Evolutionary conservation across 1,140 invertebrate species (phyloP).

Genomic region (Papilio polyxenes): DNA sequence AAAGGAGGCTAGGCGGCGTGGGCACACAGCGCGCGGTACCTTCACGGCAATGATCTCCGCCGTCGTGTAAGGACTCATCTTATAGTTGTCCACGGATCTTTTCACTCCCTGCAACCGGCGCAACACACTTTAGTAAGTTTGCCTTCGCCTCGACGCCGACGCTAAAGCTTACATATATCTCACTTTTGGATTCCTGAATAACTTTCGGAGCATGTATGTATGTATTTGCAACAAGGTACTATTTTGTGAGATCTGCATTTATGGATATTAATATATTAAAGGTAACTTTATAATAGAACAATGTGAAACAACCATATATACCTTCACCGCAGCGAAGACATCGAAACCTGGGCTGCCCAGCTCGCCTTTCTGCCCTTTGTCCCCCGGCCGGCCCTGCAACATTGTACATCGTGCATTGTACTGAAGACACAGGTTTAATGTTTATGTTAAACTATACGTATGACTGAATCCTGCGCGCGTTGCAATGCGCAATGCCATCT

Average conservation of each 20-base stretch:
- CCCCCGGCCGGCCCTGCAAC: conserved; percentile 89
- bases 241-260: not conserved
- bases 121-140: conserved; percentile 35
- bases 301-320: conserved; percentile 69
- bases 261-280: not conserved
- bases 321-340: conserved; percentile 94
- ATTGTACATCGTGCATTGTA: not conserved
- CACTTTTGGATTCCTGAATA: not conserved
- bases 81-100: conserved; percentile 88
- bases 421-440: too few species aligned
- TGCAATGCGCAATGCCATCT: too few species aligned
- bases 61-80: conserved; percentile 84
- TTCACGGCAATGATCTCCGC: conserved; percentile 97
- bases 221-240: not conserved
- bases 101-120: conserved; percentile 88
- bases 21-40: conserved; percentile 81
- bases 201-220: not conserved
- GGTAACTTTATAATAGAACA: not conserved
- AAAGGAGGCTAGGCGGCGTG: conserved; percentile 20
- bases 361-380: conserved; percentile 93
- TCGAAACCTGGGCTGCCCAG: conserved; percentile 93
- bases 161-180: not conserved
- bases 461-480: too few species aligned
- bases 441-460: too few species aligned
- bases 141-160: not conserved